These are phyloP conservation scores for Rotaria magnacalcarata DNA, from an alignment of 2,888 invertebrate genomes.

Conservation along the genomic window DNA sequence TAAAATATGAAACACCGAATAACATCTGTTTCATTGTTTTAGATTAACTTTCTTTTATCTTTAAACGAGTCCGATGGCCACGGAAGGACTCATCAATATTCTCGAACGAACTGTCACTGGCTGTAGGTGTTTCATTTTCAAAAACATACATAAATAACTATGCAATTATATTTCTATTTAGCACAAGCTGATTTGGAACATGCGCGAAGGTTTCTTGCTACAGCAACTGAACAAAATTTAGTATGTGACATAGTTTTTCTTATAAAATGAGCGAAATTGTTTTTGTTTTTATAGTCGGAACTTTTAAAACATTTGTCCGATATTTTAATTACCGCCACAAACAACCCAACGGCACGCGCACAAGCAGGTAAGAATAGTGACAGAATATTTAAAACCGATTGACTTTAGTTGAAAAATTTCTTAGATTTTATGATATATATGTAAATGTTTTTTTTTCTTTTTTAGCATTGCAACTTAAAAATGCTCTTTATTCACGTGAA, in stretches of 20 bases:
- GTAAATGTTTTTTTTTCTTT: too few species aligned
- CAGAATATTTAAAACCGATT: too few species aligned
- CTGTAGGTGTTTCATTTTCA: not conserved
- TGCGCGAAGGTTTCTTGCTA: slow-evolving; percentile 44
- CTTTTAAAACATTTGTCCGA: slow-evolving; percentile 42
- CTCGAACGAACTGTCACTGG: not conserved
- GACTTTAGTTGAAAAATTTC: too few species aligned
- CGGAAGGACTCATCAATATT: slow-evolving; percentile 20
- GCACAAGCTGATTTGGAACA: slow-evolving; percentile 42
- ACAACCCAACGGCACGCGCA: slow-evolving; percentile 42
- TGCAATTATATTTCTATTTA: not conserved
- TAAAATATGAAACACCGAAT: too few species aligned
- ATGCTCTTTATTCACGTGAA: slow-evolving; percentile 45
- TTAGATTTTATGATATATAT: too few species aligned
- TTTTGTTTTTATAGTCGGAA: slow-evolving; percentile 32
- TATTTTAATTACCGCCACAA: slow-evolving; percentile 37
- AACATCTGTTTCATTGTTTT: not conserved
- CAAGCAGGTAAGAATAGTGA: slow-evolving; percentile 39
- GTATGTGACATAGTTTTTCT: not conserved
- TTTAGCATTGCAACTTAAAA: slow-evolving; percentile 46
- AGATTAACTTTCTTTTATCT: not conserved
- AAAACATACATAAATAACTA: not conserved
- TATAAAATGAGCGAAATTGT: too few species aligned
- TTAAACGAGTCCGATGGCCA: not conserved
- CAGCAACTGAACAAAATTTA: slow-evolving; percentile 44